Evolutionary conservation across 2,888 invertebrate species (phyloP).

Genomic region (Tetropium fuscum): DNA sequence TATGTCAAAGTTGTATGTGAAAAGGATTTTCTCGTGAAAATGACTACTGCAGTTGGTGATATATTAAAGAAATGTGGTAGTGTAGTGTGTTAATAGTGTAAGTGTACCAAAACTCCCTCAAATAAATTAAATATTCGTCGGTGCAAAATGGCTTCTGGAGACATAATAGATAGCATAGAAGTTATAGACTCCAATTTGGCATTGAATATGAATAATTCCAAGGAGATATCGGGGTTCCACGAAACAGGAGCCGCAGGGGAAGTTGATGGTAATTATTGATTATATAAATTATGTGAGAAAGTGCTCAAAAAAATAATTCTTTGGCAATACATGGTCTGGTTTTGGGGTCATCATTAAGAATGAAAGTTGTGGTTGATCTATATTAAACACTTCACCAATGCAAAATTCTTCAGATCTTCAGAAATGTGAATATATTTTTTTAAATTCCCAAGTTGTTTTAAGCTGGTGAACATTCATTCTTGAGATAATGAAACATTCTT

Average conservation of each 20-base stretch:
- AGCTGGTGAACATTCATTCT: too few species aligned
- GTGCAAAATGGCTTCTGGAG: slow-evolving; percentile 83
- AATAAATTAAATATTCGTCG: slow-evolving; percentile 26
- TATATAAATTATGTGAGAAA: slow-evolving; percentile 9
- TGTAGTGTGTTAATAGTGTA: slow-evolving; percentile 44
- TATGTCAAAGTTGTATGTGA: slow-evolving; percentile 70
- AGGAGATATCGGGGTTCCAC: slow-evolving; percentile 69
- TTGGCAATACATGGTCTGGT: neutral
- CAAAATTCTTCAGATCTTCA: too few species aligned
- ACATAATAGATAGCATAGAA: slow-evolving; percentile 83
- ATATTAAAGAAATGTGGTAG: slow-evolving; percentile 44
- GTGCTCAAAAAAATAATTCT: neutral
- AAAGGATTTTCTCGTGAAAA: slow-evolving; percentile 56
- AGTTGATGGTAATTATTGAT: slow-evolving; percentile 66
- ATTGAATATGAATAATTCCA: slow-evolving; percentile 69
- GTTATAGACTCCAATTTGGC: slow-evolving; percentile 75
- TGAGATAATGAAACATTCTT: too few species aligned
- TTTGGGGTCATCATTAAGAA: slow-evolving; percentile 17
- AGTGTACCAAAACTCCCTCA: slow-evolving; percentile 31
- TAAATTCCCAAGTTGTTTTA: too few species aligned
- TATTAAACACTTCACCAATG: too few species aligned
- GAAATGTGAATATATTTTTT: too few species aligned
- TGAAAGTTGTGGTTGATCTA: too few species aligned
- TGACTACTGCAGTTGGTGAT: slow-evolving; percentile 40
- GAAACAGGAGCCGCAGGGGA: slow-evolving; percentile 71